Evolutionary conservation across 2,888 invertebrate genomes (phyloP).

Genomic region (Rhagium mordax): DNA sequence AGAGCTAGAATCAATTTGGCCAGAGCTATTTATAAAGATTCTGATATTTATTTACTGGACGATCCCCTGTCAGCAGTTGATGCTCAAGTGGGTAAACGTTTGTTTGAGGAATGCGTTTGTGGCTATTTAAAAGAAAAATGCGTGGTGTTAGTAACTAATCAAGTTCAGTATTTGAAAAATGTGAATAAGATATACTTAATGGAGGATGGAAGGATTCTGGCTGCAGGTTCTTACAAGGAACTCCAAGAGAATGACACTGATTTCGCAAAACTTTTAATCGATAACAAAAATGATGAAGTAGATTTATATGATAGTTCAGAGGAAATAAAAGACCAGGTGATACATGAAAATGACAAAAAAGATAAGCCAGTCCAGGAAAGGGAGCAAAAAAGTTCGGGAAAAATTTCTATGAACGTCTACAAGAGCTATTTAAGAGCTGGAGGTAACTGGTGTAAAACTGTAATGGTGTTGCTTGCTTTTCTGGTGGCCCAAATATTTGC

Average conservation of each 20-base stretch:
- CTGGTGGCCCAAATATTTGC: slow-evolving; percentile 79
- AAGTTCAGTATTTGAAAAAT: slow-evolving; percentile 77
- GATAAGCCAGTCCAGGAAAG: slow-evolving; percentile 66
- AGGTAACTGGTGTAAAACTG: slow-evolving; percentile 74
- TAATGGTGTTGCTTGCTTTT: slow-evolving; percentile 70
- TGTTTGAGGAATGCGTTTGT: slow-evolving; percentile 86
- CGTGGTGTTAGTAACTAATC: slow-evolving; percentile 82
- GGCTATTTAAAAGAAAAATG: slow-evolving; percentile 77
- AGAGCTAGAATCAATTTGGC: slow-evolving; percentile 90
- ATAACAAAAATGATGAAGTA: slow-evolving; percentile 48
- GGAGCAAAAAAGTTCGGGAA: slow-evolving; percentile 77
- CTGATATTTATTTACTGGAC: slow-evolving; percentile 88
- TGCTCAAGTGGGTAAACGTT: slow-evolving; percentile 86
- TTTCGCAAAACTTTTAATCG: slow-evolving; percentile 77
- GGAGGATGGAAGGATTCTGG: slow-evolving; percentile 73
- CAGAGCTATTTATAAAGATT: slow-evolving; percentile 85
- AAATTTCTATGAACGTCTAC: slow-evolving; percentile 72
- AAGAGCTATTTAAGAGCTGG: slow-evolving; percentile 81
- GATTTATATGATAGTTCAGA: slow-evolving; percentile 68
- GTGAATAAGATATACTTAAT: slow-evolving; percentile 72
- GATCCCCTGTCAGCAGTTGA: slow-evolving; percentile 93
- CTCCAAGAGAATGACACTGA: slow-evolving; percentile 81
- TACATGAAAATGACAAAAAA: slow-evolving; percentile 69
- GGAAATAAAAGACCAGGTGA: slow-evolving; percentile 55
- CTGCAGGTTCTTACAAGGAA: slow-evolving; percentile 79